Percentiles rank a stretch among this genome's conserved stretches.
Conservation (phyloP, 2,888 invertebrate species). For the Clunio marinus region DNA sequence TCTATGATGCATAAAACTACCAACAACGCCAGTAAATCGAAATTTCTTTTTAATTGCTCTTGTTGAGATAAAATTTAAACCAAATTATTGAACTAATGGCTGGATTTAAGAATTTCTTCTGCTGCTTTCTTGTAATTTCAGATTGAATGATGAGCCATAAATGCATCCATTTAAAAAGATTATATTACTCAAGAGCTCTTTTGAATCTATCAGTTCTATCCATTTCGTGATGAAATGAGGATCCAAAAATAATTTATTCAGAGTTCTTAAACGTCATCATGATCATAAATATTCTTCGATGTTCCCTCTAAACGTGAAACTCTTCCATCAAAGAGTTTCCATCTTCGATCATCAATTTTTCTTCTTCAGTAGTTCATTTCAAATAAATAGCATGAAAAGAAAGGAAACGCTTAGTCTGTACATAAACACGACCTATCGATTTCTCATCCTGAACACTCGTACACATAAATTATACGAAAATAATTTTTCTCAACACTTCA, state of each 20-base stretch:
- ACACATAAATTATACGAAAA: background rate
- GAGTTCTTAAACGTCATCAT: background rate
- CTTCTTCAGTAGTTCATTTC: no score
- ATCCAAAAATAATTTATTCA: background rate
- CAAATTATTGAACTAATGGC: no score
- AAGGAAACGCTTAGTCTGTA: background rate
- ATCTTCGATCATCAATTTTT: background rate
- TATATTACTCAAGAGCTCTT: background rate
- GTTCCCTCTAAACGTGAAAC: background rate
- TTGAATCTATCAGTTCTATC: no score
- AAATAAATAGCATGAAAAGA: no score
- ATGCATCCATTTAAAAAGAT: background rate
- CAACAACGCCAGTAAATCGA: no score
- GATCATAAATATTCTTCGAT: background rate
- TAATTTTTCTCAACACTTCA: slow-evolving; percentile 3
- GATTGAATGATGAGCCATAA: no score
- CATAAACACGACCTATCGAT: background rate
- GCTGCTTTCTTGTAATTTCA: no score
- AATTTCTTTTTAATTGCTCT: no score
- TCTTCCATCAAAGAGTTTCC: background rate
- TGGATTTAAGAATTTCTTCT: no score
- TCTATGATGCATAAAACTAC: no score
- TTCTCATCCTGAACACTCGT: background rate
- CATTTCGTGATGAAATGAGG: background rate
- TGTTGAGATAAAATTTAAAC: no score